Evolutionary conservation across 1,140 invertebrate genomes (phyloP), one percentile per base, ranked within the genome.

Genomic region (Drosophila punjabiensis): DNA sequence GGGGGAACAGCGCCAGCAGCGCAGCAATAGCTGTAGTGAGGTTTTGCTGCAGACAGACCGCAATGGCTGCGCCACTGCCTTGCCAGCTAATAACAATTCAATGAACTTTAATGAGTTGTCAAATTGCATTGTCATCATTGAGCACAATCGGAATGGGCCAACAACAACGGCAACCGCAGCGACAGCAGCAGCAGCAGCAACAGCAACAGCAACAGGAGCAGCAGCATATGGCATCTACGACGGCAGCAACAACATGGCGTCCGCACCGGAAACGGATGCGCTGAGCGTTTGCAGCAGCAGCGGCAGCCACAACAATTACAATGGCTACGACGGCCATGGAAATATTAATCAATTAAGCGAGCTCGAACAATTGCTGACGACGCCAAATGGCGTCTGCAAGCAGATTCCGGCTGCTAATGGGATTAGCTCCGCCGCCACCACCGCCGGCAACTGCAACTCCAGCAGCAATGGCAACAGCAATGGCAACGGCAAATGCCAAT

Each of bases 101-200:
- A 93, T 93, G 80, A 92, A 93, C 83, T 93, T 92, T 92, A 93
- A 93, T 85, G 92, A 93, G 81, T 84, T 93, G 84, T 93, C 92
- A 76, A 92, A 93, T 91, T 93, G 92, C 85, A 93, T 93, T 82
- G 92, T 92, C 56, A 93, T 92, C 76, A 93, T 92, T 70, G 91
- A 92, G 71, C 84, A 87, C 58, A 89, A 73, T 79, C 89, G 82
- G 71, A 81, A 67, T 58, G 83, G 74, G 62, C 71, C 66, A 50
- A 45, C 75, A 65, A 30, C 61, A 33, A 39, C 62, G 37, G 55
- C 53, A 71, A 33, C 63, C 45, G 32, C 59, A 58, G 41, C 30
- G n/a, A 18, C n/a, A 47, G 16, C 30, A 32, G 45, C 59, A 59
- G 39, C 60, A 24, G 16, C 30, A 32, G 45, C 59, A 59, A 35